These are phyloP conservation scores for Limnephilus marmoratus DNA, from an alignment of 2,888 invertebrate genomes.

Conservation along the genomic window DNA sequence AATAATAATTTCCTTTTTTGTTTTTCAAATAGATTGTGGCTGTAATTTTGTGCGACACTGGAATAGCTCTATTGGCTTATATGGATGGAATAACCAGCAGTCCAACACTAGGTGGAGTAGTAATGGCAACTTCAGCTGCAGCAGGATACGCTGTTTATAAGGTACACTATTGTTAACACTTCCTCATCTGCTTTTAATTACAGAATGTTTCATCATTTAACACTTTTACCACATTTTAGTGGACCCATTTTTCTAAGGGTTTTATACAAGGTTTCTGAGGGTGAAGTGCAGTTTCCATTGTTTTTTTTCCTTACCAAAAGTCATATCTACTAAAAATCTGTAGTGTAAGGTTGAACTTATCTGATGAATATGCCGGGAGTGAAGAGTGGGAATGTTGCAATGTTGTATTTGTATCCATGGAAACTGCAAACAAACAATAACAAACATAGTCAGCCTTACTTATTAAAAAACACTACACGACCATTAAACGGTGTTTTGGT, in stretches of 20 bases:
- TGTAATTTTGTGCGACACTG: conserved; percentile 95
- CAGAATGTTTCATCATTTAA: not conserved
- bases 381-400: too few species aligned
- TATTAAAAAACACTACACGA: too few species aligned
- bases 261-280: not conserved
- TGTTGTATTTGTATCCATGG: too few species aligned
- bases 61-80: conserved; percentile 94
- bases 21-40: conserved; percentile 88
- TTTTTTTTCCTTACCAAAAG: too few species aligned
- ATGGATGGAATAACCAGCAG: conserved; percentile 96
- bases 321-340: too few species aligned
- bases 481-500: too few species aligned
- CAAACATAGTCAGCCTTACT: too few species aligned
- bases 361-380: too few species aligned
- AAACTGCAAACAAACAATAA: too few species aligned
- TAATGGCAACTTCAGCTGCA: conserved; percentile 92
- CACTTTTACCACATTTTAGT: not conserved
- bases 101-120: conserved; percentile 93
- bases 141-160: conserved; percentile 96
- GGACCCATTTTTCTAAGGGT: not conserved
- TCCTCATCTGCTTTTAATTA: not conserved
- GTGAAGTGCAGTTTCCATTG: too few species aligned
- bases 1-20: not conserved
- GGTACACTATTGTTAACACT: conserved; percentile 74
- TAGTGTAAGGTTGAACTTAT: too few species aligned